These are phyloP conservation scores for Catalaphyllia jardinei DNA, from an alignment of 64 coral and sea anemone species.

Conservation along the genomic window DNA sequence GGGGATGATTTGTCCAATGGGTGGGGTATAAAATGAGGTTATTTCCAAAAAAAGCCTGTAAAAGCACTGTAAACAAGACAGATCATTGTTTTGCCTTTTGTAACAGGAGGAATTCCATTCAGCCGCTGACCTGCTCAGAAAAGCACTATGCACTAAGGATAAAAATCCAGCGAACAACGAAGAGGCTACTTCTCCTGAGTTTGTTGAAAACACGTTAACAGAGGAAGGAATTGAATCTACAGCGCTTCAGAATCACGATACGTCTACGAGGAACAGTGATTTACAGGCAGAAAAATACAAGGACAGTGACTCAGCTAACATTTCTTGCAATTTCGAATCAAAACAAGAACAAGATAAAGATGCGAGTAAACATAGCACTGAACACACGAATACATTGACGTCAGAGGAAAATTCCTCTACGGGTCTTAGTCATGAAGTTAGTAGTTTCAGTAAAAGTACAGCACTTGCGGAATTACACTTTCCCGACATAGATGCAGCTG, in stretches of 20 bases:
- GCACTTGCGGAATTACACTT: too few species aligned
- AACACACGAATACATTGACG: background rate
- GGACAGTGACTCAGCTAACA: background rate
- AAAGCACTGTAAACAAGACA: too few species aligned
- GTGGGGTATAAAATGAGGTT: too few species aligned
- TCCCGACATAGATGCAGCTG: background rate
- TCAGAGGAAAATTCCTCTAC: background rate
- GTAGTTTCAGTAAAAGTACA: background rate
- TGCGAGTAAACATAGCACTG: too few species aligned
- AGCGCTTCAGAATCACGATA: too few species aligned
- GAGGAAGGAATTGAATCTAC: background rate
- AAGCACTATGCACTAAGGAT: background rate
- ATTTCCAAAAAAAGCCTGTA: too few species aligned
- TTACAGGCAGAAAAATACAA: background rate
- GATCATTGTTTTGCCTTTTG: background rate
- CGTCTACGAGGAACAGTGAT: too few species aligned
- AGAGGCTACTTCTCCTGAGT: background rate
- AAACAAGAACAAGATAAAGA: background rate
- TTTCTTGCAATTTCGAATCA: background rate
- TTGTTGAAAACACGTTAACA: too few species aligned
- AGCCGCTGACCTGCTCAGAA: background rate
- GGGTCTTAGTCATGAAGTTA: background rate
- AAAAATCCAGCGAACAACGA: background rate
- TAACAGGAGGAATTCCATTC: slow-evolving; percentile 13
- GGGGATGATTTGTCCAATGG: too few species aligned